phyloP scores from a whole-genome alignment of 1,140 invertebrate genomes.

The Samia ricini region DNA sequence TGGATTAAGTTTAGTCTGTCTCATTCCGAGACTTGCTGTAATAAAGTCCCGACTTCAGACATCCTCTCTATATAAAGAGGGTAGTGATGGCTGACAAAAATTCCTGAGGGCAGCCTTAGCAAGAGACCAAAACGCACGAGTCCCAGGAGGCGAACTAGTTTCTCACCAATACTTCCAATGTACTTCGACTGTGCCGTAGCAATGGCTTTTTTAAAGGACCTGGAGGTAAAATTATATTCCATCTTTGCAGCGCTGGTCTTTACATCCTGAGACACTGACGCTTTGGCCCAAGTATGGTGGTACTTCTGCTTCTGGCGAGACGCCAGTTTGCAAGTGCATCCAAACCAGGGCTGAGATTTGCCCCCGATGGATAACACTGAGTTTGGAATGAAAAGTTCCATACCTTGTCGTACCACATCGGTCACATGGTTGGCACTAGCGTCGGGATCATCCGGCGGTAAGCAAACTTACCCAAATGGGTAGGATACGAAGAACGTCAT shows the following conservation, averaged over 20 bases:
- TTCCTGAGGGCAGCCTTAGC: conserved; percentile 15
- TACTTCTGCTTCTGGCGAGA: no score
- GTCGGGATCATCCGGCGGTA: no score
- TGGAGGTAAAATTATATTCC: conserved; percentile 1
- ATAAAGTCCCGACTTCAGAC: no score
- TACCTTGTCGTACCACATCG: conserved; percentile 12
- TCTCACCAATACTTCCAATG: no score
- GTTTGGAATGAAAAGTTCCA: conserved; percentile 21
- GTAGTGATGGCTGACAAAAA: conserved; percentile 17
- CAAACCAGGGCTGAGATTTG: conserved; percentile 8
- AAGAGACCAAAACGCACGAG: conserved; percentile 9
- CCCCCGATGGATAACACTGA: conserved; percentile 9
- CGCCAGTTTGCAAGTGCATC: conserved; percentile 5
- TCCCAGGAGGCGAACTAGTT: no score
- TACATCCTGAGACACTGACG: background rate
- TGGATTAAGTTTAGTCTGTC: no score
- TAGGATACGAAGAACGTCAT: no score
- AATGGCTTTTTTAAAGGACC: background rate
- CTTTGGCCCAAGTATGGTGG: no score
- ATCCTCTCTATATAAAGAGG: conserved; percentile 10
- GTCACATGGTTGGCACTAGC: no score
- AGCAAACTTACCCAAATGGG: no score
- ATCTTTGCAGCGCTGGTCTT: background rate
- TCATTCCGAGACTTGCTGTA: no score
- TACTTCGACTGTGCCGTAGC: no score